Percentiles rank a stretch among this genome's conserved stretches.
These are phyloP conservation scores for Falcaria lacertinaria DNA, from an alignment of 2,888 invertebrate genomes.

Conservation along the genomic window DNA sequence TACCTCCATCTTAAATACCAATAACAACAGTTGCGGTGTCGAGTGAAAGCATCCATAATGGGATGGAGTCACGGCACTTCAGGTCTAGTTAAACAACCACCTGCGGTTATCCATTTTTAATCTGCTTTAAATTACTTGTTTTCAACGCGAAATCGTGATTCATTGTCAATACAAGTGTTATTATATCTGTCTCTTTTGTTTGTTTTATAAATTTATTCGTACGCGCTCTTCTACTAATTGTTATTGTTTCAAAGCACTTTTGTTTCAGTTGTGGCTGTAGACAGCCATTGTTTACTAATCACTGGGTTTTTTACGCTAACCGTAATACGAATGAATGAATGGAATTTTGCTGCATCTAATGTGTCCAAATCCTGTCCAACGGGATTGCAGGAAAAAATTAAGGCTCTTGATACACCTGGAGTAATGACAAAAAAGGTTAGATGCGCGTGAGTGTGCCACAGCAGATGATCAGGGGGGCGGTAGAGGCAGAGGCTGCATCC, in stretches of 20 bases:
- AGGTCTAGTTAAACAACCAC: neutral
- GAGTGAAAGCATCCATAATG: conserved; percentile 1
- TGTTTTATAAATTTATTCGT: conserved; percentile 28
- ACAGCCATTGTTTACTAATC: conserved; percentile 7
- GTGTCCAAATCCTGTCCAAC: conserved; percentile 1
- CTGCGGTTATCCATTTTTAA: neutral
- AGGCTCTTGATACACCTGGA: conserved; percentile 31
- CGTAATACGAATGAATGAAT: neutral
- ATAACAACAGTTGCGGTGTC: neutral
- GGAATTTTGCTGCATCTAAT: neutral
- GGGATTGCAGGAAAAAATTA: neutral
- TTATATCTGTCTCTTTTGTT: conserved; percentile 27
- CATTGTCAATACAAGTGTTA: conserved; percentile 60
- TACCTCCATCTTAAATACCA: neutral
- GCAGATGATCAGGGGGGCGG: conserved; percentile 34
- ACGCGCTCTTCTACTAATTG: conserved; percentile 33
- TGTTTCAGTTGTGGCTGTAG: conserved; percentile 13
- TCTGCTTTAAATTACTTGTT: conserved; percentile 23
- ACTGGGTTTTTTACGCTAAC: neutral
- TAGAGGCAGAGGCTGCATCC: conserved; percentile 19
- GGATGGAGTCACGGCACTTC: neutral
- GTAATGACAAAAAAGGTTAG: conserved; percentile 32
- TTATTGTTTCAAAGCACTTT: conserved; percentile 32
- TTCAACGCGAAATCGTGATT: conserved; percentile 38
- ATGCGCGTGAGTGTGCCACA: conserved; percentile 52